phyloP scores from a whole-genome alignment of 2,888 invertebrate species.

The Cheilosia pagana region DNA sequence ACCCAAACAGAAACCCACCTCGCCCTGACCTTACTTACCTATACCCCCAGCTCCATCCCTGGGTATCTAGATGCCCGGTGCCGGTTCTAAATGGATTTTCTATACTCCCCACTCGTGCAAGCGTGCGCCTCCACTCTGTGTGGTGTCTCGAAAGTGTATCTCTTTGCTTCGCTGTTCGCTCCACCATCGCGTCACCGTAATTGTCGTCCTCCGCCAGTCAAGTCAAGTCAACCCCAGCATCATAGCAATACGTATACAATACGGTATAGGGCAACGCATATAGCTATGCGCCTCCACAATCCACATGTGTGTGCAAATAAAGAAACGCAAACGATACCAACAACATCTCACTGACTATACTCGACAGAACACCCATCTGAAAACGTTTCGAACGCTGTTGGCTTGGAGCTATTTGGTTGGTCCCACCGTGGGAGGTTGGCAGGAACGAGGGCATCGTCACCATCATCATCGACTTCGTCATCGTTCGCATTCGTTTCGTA shows the following conservation, averaged over 20 bases:
- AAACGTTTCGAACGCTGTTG: slow-evolving; percentile 25
- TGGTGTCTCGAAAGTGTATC: background rate
- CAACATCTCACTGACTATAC: background rate
- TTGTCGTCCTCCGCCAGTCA: background rate
- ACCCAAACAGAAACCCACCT: slow-evolving; percentile 31
- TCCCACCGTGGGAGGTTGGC: slow-evolving; percentile 4
- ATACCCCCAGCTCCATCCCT: slow-evolving; percentile 60
- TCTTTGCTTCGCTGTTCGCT: background rate
- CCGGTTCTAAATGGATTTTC: slow-evolving; percentile 70
- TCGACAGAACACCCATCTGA: slow-evolving; percentile 17
- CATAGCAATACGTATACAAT: slow-evolving; percentile 10
- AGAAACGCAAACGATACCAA: slow-evolving; percentile 34
- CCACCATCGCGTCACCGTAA: no score
- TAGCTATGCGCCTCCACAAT: slow-evolving; percentile 35
- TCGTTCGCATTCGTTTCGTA: slow-evolving; percentile 1
- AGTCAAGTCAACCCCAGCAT: no score
- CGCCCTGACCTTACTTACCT: slow-evolving; percentile 29
- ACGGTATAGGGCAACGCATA: slow-evolving; percentile 15
- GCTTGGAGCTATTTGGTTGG: slow-evolving; percentile 23
- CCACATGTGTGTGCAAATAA: slow-evolving; percentile 59
- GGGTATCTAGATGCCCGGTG: slow-evolving; percentile 42
- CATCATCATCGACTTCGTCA: slow-evolving; percentile 22
- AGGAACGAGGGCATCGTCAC: slow-evolving; percentile 25
- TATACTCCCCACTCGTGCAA: slow-evolving; percentile 46
- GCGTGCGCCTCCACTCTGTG: background rate